phyloP scores from a whole-genome alignment of 2,113 vertebrate genomes.

The Capreolus pygargus region DNA sequence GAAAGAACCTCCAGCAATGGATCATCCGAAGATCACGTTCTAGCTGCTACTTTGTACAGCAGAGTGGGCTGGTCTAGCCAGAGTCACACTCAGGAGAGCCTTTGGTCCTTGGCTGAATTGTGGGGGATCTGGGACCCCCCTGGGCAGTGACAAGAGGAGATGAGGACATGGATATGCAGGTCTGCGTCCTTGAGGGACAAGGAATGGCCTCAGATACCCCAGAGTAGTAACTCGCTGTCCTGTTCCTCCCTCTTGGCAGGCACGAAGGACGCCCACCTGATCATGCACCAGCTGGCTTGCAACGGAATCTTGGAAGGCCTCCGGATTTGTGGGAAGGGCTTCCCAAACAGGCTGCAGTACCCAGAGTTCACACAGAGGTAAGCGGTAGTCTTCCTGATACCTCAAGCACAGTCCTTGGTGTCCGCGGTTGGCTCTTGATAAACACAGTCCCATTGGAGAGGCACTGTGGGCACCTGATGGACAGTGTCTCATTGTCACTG shows the following conservation, averaged over 20 bases:
- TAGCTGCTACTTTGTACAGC: not conserved
- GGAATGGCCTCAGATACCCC: not conserved
- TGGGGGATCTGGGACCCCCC: not conserved
- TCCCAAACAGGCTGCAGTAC: slow-evolving; percentile 72
- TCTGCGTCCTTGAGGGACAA: not conserved
- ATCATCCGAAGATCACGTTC: not conserved
- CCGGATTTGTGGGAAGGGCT: slow-evolving; percentile 75
- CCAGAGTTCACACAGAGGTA: slow-evolving; percentile 75
- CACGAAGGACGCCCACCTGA: slow-evolving; percentile 60
- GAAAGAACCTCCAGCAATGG: not conserved
- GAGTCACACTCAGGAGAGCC: not conserved
- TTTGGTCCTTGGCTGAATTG: not conserved
- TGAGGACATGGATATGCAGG: not conserved
- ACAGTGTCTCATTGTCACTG: not conserved
- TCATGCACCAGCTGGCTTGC: slow-evolving; percentile 73
- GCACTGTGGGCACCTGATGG: not conserved
- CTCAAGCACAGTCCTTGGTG: not conserved
- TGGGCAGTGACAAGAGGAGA: not conserved
- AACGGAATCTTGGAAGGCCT: slow-evolving; percentile 72
- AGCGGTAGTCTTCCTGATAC: not conserved
- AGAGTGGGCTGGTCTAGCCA: not conserved
- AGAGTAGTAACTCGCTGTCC: not conserved
- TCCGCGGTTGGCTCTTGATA: not conserved
- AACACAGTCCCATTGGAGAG: not conserved
- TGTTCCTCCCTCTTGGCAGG: slow-evolving; percentile 42